Evolutionary conservation across 1,140 invertebrate species (phyloP).

Genomic region (Holotrichia oblita): DNA sequence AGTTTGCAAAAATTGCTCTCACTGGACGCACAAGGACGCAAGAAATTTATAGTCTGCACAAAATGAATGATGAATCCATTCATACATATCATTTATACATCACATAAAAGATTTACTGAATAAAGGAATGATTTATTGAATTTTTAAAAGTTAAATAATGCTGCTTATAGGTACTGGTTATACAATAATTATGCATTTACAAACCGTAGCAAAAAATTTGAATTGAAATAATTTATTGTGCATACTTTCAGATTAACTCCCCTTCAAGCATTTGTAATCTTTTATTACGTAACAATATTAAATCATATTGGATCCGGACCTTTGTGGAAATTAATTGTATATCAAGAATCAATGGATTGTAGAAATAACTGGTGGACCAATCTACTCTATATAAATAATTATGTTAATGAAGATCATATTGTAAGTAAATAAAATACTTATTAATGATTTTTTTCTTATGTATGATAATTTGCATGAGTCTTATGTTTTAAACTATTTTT

Average conservation of each 20-base stretch:
- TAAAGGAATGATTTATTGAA: too few species aligned
- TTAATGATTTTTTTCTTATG: too few species aligned
- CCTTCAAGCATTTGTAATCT: constrained; percentile 56
- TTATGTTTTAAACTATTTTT: too few species aligned
- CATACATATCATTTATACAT: too few species aligned
- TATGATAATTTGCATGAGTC: too few species aligned
- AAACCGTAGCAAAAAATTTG: too few species aligned
- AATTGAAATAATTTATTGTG: not conserved
- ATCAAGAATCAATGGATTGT: constrained; percentile 55
- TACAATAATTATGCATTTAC: too few species aligned
- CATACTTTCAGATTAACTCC: constrained; percentile 55
- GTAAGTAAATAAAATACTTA: constrained; percentile 51
- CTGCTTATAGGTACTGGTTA: too few species aligned
- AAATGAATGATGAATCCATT: too few species aligned
- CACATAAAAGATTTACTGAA: too few species aligned
- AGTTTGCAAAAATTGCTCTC: not conserved
- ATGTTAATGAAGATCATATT: constrained; percentile 61
- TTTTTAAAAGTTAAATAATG: too few species aligned
- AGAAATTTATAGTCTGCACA: not conserved
- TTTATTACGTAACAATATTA: constrained; percentile 55
- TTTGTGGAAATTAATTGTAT: constrained; percentile 55
- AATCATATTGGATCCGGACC: constrained; percentile 55
- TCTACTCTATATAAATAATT: constrained; percentile 69
- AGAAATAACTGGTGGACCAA: constrained; percentile 64
- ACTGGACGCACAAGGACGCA: not conserved